phyloP scores from a whole-genome alignment of 2,797 vertebrate genomes.

The Salarias fasciatus region DNA sequence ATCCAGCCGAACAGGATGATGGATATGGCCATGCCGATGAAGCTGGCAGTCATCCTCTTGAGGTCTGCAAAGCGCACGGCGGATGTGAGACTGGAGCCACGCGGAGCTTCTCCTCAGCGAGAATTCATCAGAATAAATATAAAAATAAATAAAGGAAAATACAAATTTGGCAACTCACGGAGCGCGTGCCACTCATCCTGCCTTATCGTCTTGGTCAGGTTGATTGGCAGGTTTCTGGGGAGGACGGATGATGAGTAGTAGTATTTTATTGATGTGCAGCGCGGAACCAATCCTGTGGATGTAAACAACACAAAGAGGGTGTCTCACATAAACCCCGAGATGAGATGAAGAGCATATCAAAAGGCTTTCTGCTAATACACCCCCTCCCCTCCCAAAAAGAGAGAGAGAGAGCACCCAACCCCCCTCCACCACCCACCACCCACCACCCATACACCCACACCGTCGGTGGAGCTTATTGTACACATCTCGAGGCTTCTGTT shows the following conservation, averaged over 20 bases:
- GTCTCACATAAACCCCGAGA: slow-evolving; percentile 53
- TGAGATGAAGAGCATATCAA: slow-evolving; percentile 56
- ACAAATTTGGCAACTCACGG: slow-evolving; percentile 83
- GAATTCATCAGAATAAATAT: slow-evolving; percentile 20
- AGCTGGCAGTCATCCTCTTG: slow-evolving; percentile 93
- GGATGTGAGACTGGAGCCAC: not conserved
- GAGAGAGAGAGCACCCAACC: slow-evolving; percentile 40
- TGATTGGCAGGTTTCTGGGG: slow-evolving; percentile 89
- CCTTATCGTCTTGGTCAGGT: slow-evolving; percentile 92
- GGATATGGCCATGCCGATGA: slow-evolving; percentile 93
- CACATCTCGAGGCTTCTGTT: slow-evolving; percentile 56
- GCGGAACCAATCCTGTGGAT: slow-evolving; percentile 88
- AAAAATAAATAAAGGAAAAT: not conserved
- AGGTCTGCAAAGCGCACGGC: slow-evolving; percentile 80
- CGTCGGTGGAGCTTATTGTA: slow-evolving; percentile 57
- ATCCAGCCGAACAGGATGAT: slow-evolving; percentile 95
- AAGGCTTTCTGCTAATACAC: slow-evolving; percentile 53
- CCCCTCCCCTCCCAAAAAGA: slow-evolving; percentile 41
- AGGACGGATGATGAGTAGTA: slow-evolving; percentile 92
- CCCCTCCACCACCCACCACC: slow-evolving; percentile 35
- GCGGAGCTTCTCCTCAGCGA: slow-evolving; percentile 15
- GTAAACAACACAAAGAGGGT: slow-evolving; percentile 70
- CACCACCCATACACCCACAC: slow-evolving; percentile 64
- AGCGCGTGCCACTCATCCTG: slow-evolving; percentile 95
- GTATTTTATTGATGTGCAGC: slow-evolving; percentile 91